A percentile compares a stretch with the other conserved stretches of the same genome.
Conservation (phyloP, 1,140 invertebrate genomes). For the Drosophila sucinea region DNA sequence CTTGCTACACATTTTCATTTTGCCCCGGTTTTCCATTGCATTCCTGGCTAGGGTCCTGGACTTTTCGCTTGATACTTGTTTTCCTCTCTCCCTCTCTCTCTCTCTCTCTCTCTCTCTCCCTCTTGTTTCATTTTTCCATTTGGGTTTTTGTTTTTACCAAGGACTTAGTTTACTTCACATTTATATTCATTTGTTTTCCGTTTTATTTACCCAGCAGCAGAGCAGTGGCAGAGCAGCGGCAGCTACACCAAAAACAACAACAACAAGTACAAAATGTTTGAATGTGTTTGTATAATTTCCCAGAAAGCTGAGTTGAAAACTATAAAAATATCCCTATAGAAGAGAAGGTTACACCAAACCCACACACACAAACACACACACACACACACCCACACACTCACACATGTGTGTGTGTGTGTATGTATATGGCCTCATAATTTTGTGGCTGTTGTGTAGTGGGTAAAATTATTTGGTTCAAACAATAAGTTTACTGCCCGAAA, state of each 20-base stretch:
- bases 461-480: conserved; percentile 4
- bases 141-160: conserved; percentile 20
- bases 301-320: conserved; percentile 44
- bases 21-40: conserved; percentile 20
- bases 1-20: background rate
- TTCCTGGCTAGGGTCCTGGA: conserved; percentile 15
- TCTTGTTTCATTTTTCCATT: conserved; percentile 3
- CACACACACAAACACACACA: background rate
- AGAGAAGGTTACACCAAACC: conserved; percentile 19
- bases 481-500: conserved; percentile 3
- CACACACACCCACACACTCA: background rate
- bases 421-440: background rate
- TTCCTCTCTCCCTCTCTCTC: conserved; percentile 22
- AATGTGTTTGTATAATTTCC: conserved; percentile 68
- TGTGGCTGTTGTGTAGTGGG: background rate
- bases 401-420: background rate
- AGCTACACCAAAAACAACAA: conserved; percentile 25
- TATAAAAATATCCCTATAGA: conserved; percentile 11
- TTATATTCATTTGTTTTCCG: conserved; percentile 79
- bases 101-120: background rate
- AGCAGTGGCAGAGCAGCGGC: conserved; percentile 22
- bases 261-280: conserved; percentile 11
- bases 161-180: conserved; percentile 76
- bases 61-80: conserved; percentile 43
- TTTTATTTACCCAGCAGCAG: conserved; percentile 69